These are phyloP conservation scores for Bostrychus sinensis DNA, from an alignment of 2,113 vertebrate genomes.

Conservation along the genomic window DNA sequence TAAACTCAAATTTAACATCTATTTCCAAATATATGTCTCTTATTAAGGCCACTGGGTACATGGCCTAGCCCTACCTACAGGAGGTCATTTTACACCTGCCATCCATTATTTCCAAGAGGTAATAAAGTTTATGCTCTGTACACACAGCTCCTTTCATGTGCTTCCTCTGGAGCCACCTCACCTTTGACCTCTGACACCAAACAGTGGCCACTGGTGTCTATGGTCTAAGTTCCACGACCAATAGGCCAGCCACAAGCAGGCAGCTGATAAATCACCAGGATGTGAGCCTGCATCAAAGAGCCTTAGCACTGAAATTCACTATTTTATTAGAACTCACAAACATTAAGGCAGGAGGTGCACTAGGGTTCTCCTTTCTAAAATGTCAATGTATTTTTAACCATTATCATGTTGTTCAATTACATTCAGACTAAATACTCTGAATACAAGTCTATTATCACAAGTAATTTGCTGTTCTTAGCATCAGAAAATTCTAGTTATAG, in stretches of 20 bases:
- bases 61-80: slow-evolving; percentile 55
- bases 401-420: too few relatives aligned
- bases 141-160: slow-evolving; percentile 77
- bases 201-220: slow-evolving; percentile 56
- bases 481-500: too few relatives aligned
- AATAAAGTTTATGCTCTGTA: slow-evolving; percentile 74
- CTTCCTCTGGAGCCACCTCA: slow-evolving; percentile 54
- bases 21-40: slow-evolving; percentile 61
- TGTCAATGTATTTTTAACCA: too few relatives aligned
- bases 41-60: slow-evolving; percentile 51
- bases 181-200: slow-evolving; percentile 69
- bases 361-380: neutral
- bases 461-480: too few relatives aligned
- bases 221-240: slow-evolving; percentile 44
- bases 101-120: slow-evolving; percentile 77
- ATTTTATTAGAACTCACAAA: slow-evolving; percentile 45
- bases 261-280: slow-evolving; percentile 57
- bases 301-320: slow-evolving; percentile 16
- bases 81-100: slow-evolving; percentile 61
- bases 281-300: slow-evolving; percentile 56
- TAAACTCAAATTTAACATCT: slow-evolving; percentile 65
- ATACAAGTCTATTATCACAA: too few relatives aligned
- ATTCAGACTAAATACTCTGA: too few relatives aligned
- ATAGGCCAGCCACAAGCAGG: slow-evolving; percentile 36
- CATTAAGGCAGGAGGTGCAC: slow-evolving; percentile 5